A percentile compares a stretch with the other conserved stretches of the same genome.
phyloP scores from a whole-genome alignment of 2,888 invertebrate species.

The Sinohyriopsis cumingii region DNA sequence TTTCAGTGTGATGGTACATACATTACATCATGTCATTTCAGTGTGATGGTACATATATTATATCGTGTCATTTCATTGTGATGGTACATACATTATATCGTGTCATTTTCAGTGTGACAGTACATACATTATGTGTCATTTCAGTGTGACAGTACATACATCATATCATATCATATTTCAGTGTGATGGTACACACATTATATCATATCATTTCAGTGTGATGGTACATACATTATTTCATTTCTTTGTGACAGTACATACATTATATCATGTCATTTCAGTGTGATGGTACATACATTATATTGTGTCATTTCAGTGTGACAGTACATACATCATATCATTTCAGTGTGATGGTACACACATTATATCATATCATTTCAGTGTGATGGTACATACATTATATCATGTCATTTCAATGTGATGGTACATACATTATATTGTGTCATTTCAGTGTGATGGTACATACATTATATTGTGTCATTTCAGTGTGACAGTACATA shows the following conservation, averaged over 20 bases:
- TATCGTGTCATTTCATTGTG: constrained; percentile 81
- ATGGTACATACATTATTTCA: constrained; percentile 79
- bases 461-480: constrained; percentile 72
- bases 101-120: constrained; percentile 89
- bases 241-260: constrained; percentile 92
- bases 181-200: constrained; percentile 88
- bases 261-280: constrained; percentile 72
- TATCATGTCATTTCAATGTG: constrained; percentile 82
- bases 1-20: constrained; percentile 92
- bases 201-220: constrained; percentile 81
- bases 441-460: constrained; percentile 88
- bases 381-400: constrained; percentile 88
- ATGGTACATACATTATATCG: constrained; percentile 79
- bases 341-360: constrained; percentile 92
- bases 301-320: constrained; percentile 81
- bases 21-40: constrained; percentile 72
- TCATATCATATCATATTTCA: constrained; percentile 73
- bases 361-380: constrained; percentile 72
- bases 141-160: constrained; percentile 90
- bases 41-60: constrained; percentile 88
- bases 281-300: constrained; percentile 88
- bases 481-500: constrained; percentile 92
- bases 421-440: constrained; percentile 79
- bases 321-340: constrained; percentile 79
- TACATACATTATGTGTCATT: constrained; percentile 74